Conservation (phyloP, 2,888 invertebrate genomes). For the Parascotia fuliginaria region DNA sequence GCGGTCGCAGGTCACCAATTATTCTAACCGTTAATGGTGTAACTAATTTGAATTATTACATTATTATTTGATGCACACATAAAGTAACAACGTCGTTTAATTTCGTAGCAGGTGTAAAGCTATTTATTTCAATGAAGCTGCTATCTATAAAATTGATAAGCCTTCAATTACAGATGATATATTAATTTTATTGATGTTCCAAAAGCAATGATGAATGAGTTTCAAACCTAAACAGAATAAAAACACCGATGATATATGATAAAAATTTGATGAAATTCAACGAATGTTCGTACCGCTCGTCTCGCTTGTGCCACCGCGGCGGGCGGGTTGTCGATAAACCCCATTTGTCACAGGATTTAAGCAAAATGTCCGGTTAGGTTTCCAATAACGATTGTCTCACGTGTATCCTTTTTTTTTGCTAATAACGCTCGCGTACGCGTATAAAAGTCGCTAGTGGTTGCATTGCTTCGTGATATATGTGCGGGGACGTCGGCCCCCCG, state of each 20-base stretch:
- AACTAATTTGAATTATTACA: slow-evolving; percentile 14
- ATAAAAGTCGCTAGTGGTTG: slow-evolving; percentile 41
- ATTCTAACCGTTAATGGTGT: slow-evolving; percentile 4
- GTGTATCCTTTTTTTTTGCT: slow-evolving; percentile 38
- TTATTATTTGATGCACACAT: background rate
- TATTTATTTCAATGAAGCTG: slow-evolving; percentile 3
- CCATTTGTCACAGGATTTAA: slow-evolving; percentile 34
- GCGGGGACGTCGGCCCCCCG: slow-evolving; percentile 43
- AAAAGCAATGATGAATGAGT: slow-evolving; percentile 16
- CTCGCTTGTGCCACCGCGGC: background rate
- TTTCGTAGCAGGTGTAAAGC: background rate
- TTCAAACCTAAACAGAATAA: slow-evolving; percentile 13
- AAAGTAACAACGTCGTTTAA: background rate
- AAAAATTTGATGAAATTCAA: slow-evolving; percentile 16
- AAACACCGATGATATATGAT: slow-evolving; percentile 7
- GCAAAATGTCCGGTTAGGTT: slow-evolving; percentile 17
- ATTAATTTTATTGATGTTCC: slow-evolving; percentile 10
- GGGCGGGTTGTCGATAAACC: slow-evolving; percentile 5
- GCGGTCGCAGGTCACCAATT: slow-evolving; percentile 22
- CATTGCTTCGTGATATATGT: slow-evolving; percentile 38
- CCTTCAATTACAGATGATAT: slow-evolving; percentile 6
- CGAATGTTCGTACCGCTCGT: background rate
- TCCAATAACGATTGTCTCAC: slow-evolving; percentile 41
- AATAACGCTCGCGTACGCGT: slow-evolving; percentile 37
- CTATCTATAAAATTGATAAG: slow-evolving; percentile 7